phyloP scores from a whole-genome alignment of 1,140 invertebrate genomes.

The Gerris buenoi region DNA sequence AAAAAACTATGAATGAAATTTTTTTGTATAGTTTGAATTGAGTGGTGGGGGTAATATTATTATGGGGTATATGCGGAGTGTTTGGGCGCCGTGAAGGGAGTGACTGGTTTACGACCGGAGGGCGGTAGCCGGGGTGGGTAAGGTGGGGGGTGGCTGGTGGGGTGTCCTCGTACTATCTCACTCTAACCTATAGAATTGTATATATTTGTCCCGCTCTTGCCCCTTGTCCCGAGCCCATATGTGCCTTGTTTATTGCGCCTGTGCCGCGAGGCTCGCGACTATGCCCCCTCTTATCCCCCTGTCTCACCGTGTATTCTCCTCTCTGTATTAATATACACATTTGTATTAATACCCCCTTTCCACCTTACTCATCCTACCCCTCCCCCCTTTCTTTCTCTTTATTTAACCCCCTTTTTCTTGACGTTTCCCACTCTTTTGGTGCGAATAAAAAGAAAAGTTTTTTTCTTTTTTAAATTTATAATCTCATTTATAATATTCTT shows the following conservation, averaged over 20 bases:
- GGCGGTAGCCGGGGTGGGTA: background rate
- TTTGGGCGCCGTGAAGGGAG: background rate
- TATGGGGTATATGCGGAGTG: background rate
- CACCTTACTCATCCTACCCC: background rate
- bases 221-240: background rate
- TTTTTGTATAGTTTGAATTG: background rate
- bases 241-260: conserved; percentile 5
- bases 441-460: no score
- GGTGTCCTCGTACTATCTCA: background rate
- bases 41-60: background rate
- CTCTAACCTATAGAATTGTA: background rate
- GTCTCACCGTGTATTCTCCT: background rate
- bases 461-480: no score
- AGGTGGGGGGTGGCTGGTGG: background rate
- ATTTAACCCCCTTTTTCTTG: background rate
- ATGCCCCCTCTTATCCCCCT: background rate
- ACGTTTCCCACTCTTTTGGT: background rate
- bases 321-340: conserved; percentile 5
- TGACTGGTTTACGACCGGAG: background rate
- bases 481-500: no score
- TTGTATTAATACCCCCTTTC: conserved; percentile 2
- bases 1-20: background rate
- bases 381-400: background rate
- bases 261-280: background rate
- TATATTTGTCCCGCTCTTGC: background rate